Base-by-base conservation (phyloP, 1,140 invertebrate genomes). In the Cotesia typhae region DNA sequence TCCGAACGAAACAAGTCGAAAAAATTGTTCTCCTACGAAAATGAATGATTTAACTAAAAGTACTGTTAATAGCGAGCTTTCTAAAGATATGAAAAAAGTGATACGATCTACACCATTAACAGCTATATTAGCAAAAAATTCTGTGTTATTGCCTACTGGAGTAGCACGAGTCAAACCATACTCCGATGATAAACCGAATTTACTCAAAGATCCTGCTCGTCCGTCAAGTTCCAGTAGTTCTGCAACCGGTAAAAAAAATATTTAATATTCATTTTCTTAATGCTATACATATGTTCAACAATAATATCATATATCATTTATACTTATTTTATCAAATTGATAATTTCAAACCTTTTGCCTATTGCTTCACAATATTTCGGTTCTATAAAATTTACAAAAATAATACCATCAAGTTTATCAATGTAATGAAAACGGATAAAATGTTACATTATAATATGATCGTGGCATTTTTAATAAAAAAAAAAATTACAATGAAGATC, bases 191-290 rank as follows among this genome's bases (percentile, higher is more conserved):
- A 57, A 52, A 69, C 3, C 35, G 20, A 64, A 36, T 3, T 59
- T 55, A 61, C 67, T 71, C 5, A 55, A 63, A 51, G 35, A 12
- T 35, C 55, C 70, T 35, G 60, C 47, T 4, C 28, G 66, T 35
- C 59, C 41, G 3, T 41, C 17, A 55, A 36, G 59, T 71, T 70
- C 61, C 59, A 70, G 59, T 20, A 85, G 87, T 37, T 90, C 89
- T n/a, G 88, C 89, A 41, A 90, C 89, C 71, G 89, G 89, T 89
- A 80, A 85, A 77, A 28, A 28, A 28, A 28, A 28, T 28, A 28
- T 28, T 28, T 76, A 20, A 7, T 65, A 47, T 47, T 17, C 28
- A 61, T 4, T 20, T 9, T 41, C 60, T 9, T 41, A 47, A 28
- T 20, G 36, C 2, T 41, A 37, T 47, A 28, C 37, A 66, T 17